phyloP scores from a whole-genome alignment of 2,113 vertebrate species.

The Natator depressus region DNA sequence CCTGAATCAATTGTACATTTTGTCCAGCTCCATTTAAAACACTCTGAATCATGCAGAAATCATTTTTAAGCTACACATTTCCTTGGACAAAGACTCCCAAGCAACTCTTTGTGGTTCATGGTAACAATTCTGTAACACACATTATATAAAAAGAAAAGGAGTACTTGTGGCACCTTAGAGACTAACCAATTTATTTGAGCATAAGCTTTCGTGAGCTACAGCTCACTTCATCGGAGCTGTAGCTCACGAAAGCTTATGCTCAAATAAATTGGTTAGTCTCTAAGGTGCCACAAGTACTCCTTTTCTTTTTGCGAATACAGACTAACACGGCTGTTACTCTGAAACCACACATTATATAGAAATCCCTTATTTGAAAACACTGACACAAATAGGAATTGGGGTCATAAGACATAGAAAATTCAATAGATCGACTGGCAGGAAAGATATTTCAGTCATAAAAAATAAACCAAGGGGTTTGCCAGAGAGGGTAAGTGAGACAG shows the following conservation, averaged over 20 bases:
- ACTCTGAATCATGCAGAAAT: neutral
- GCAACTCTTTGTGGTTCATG: neutral
- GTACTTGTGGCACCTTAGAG: no score
- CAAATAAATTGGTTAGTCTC: no score
- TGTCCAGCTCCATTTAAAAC: constrained; percentile 11
- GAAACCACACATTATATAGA: neutral
- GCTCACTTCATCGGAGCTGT: no score
- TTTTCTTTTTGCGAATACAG: no score
- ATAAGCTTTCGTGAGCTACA: no score
- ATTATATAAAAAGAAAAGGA: neutral
- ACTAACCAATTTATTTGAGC: no score
- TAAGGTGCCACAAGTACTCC: no score
- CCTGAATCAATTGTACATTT: neutral
- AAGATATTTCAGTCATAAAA: neutral
- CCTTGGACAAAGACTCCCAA: neutral
- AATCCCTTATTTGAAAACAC: neutral
- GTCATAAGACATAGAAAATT: neutral
- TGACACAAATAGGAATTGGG: neutral
- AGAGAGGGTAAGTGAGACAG: neutral
- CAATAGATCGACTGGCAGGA: neutral
- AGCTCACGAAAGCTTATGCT: no score
- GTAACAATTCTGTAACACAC: neutral
- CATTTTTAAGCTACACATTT: constrained; percentile 21
- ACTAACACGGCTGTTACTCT: no score
- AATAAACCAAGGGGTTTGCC: neutral